Base-by-base conservation (phyloP, 2,797 vertebrate genomes). In the Xiphophorus birchmanni region DNA sequence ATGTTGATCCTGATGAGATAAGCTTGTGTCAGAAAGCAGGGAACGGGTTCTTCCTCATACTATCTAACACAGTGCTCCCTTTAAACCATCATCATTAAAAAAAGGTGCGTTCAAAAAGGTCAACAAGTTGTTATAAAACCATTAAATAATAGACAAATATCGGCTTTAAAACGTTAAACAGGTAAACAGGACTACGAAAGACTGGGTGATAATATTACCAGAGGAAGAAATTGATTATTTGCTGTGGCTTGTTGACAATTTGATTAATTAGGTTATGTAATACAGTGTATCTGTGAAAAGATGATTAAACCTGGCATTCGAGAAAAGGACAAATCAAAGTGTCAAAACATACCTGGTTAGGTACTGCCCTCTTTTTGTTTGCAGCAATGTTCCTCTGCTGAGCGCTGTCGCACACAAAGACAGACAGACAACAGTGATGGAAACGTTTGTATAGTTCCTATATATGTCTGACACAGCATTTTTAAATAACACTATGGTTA, bases 281-380 rank as follows among this genome's bases (percentile, higher is more conserved):
- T 78, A 80, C 77, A 81, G 82, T 76, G 73, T 18, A 71, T 90
- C 77, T 79, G 71, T 89, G 54, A 74, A 37, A 54, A 63, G 77
- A 78, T 77, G 81, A 83, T 86, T 85, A 82, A 84, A 90, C 74
- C n/a, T 90, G 80, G 48, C 52, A 82, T 12, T 83, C 35, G 52
- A n/a, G 86, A 84, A 88, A 89, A 83, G 72, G 71, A 54, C 78
- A 83, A 37, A 69, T 29, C 17, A 7, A 50, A 74, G 78, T 40
- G 81, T 82, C 42, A 7, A 81, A 80, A 78, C 5, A 12, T 97
- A 99, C 98, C 98, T 99, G 98, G 84, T 99, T 99, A 0, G 98
- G 97, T 73, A 98, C 94, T 65, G 97, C 96, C 78, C 98, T 95
- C 91, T 99, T 99, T 96, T 99, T 99, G 95, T 98, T 98, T 32